Evolutionary conservation across 2,888 invertebrate genomes (phyloP).

Genomic region (Nesidiocoris tenuis): DNA sequence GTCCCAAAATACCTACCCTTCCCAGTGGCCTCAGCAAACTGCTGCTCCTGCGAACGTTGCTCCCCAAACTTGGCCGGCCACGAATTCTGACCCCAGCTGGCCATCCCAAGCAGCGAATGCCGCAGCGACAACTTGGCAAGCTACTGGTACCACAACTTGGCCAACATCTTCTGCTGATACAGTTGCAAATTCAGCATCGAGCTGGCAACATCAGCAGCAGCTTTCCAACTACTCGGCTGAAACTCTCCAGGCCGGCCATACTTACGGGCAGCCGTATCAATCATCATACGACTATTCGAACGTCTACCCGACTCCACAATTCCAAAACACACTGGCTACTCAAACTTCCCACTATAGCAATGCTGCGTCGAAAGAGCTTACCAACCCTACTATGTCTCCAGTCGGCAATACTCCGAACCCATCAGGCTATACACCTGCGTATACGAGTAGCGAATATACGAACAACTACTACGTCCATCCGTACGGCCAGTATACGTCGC

Average conservation of each 20-base stretch:
- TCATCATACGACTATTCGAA: constrained; percentile 25
- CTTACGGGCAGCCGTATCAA: constrained; percentile 16
- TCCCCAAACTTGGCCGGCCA: constrained; percentile 10
- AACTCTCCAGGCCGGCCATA: constrained; percentile 8
- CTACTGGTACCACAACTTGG: background rate
- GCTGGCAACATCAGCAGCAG: background rate
- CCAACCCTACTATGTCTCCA: constrained; percentile 53
- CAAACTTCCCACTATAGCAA: constrained; percentile 56
- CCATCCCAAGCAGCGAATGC: constrained; percentile 1
- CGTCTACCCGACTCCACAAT: constrained; percentile 42
- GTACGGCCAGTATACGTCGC: constrained; percentile 55
- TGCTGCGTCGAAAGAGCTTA: constrained; percentile 58
- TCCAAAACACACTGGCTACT: constrained; percentile 48
- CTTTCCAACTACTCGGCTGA: background rate
- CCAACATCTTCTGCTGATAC: background rate
- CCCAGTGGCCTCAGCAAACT: constrained; percentile 15
- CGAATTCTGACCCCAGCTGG: background rate
- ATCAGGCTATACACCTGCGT: constrained; percentile 39
- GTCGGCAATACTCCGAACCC: constrained; percentile 54
- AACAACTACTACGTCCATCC: constrained; percentile 56
- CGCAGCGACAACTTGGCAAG: background rate
- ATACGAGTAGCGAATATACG: constrained; percentile 40
- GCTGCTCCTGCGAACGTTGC: constrained; percentile 1
- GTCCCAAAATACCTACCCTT: background rate
- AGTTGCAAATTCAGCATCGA: background rate